These are phyloP conservation scores for Baccha elongata DNA, from an alignment of 2,888 invertebrate species.

Conservation along the genomic window DNA sequence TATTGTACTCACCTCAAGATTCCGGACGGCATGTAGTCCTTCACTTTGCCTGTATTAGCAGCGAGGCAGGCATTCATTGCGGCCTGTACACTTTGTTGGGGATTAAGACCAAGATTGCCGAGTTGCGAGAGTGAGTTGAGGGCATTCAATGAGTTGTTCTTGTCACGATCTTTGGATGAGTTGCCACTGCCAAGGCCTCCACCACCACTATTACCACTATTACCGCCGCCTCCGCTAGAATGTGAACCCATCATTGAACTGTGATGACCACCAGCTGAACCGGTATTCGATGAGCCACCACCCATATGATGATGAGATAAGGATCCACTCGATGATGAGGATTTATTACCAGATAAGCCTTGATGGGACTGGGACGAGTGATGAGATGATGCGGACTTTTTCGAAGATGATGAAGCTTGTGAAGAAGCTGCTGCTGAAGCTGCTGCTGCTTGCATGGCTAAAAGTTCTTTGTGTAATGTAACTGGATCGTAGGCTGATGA, in stretches of 20 bases:
- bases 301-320: slow-evolving; percentile 71
- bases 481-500: slow-evolving; percentile 82
- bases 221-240: slow-evolving; percentile 6
- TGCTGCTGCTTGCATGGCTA: slow-evolving; percentile 82
- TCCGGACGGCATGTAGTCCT: slow-evolving; percentile 83
- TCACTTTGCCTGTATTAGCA: slow-evolving; percentile 79
- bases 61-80: slow-evolving; percentile 82
- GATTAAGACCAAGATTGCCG: slow-evolving; percentile 81
- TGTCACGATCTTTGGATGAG: slow-evolving; percentile 79
- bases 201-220: slow-evolving; percentile 46
- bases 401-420: slow-evolving; percentile 75
- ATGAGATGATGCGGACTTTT: slow-evolving; percentile 75
- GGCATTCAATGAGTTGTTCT: slow-evolving; percentile 82
- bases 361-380: slow-evolving; percentile 74
- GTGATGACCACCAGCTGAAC: slow-evolving; percentile 74
- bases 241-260: slow-evolving; percentile 79
- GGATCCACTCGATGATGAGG: slow-evolving; percentile 62
- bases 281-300: slow-evolving; percentile 59
- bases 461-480: slow-evolving; percentile 81
- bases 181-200: slow-evolving; percentile 62
- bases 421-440: slow-evolving; percentile 79
- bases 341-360: slow-evolving; percentile 59
- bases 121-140: slow-evolving; percentile 82
- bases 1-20: slow-evolving; percentile 82
- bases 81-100: slow-evolving; percentile 82